A percentile compares a stretch with the other conserved stretches of the same genome.
phyloP scores from a whole-genome alignment of 1,140 invertebrate genomes.

The Micrasema longulum region DNA sequence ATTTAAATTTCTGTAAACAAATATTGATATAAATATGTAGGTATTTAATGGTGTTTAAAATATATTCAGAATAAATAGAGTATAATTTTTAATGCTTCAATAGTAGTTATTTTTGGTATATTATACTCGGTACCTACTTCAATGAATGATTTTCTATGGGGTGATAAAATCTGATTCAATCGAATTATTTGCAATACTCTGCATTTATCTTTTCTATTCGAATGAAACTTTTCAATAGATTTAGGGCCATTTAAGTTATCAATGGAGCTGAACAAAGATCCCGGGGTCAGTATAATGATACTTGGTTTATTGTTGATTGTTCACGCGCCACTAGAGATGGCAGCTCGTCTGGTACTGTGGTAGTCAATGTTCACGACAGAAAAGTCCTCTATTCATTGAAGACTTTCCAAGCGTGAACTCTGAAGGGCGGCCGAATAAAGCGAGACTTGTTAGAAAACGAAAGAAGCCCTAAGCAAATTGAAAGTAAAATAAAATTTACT shows the following conservation, averaged over 20 bases:
- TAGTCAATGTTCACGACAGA: conserved; percentile 15
- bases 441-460: too few species aligned
- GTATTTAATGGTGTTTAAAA: too few species aligned
- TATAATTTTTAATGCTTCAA: too few species aligned
- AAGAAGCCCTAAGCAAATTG: too few species aligned
- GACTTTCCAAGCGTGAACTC: conserved; percentile 9
- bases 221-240: conserved; percentile 13
- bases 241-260: neutral
- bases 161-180: too few species aligned
- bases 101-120: too few species aligned
- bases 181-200: neutral
- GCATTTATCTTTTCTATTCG: neutral
- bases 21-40: too few species aligned
- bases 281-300: conserved; percentile 8
- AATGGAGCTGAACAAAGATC: conserved; percentile 6
- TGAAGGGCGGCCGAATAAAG: neutral
- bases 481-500: too few species aligned
- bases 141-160: too few species aligned
- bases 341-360: conserved; percentile 11
- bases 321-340: conserved; percentile 19
- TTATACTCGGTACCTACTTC: too few species aligned
- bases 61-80: too few species aligned
- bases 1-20: too few species aligned
- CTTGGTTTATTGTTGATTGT: conserved; percentile 8
- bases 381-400: conserved; percentile 28